Evolutionary conservation across 2,113 vertebrate species (phyloP), one percentile per base, ranked within the genome.

Genomic region (Struthidea cinerea): DNA sequence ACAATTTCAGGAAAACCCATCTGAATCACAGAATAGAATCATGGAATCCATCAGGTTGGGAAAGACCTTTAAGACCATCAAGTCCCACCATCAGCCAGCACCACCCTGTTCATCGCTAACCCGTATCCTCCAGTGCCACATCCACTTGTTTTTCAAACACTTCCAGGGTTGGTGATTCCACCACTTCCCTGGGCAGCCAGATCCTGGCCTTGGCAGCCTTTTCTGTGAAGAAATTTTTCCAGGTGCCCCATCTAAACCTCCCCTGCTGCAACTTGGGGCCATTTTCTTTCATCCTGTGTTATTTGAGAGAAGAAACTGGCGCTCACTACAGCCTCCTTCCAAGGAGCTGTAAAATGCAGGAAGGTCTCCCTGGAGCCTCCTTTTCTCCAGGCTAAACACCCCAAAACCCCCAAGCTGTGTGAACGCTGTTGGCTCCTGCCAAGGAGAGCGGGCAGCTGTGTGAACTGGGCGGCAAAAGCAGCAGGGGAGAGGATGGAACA

Each of bases 71-170:
- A 3, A 28, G 10, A 6, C 33, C 28, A 14, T 17, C 15, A 10
- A 26, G 26, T 59, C 44, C 53, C 42, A 0, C 44, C 52, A 16
- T 39, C 18, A 28, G 0, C 18, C 10, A 20, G 30, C 44, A 35
- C 5, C 35, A 15, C 30, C 9, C 2, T 13, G 21, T 9, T 35
- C 16, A 33, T 6, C 55, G n/a, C 30, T 9, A 9, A 11, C 41
- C 55, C 5, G 0, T 6, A n/a, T 13, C 46, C 47, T n/a, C n/a
- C 42, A 24, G 64, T 55, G n/a, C 41, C 49, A n/a, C 39, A 37
- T 18, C 33, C 46, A 16, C 2, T 0, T 0, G 2, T 11, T 47
- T 21, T 41, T 14, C 1, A 1, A 23, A 9, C n/a, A 11, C 13
- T 24, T 69, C 9, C 47, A 39, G 39, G 46, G 27, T 10, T 52